phyloP scores from a whole-genome alignment of 1,140 invertebrate species.

The Drosophila orena region DNA sequence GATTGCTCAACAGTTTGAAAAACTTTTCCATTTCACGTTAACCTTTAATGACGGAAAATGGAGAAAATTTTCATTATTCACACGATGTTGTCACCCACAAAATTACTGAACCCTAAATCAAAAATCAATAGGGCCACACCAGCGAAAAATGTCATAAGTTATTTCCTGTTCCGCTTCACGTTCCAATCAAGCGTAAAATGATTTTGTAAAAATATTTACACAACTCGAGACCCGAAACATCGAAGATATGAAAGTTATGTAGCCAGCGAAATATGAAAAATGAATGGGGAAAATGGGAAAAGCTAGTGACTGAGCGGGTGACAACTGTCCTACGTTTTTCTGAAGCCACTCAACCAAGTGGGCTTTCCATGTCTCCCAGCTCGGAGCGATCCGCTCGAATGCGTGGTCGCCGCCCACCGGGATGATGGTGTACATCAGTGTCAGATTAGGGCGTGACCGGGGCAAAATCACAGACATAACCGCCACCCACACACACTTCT shows the following conservation, averaged over 20 bases:
- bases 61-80: conserved; percentile 23
- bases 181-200: conserved; percentile 76
- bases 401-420: conserved; percentile 24
- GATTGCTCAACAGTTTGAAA: no score
- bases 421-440: conserved; percentile 74
- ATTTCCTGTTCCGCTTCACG: conserved; percentile 73
- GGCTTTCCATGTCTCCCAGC: conserved; percentile 13
- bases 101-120: conserved; percentile 67
- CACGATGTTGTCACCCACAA: conserved; percentile 58
- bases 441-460: conserved; percentile 69
- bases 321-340: conserved; percentile 26
- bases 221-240: conserved; percentile 33
- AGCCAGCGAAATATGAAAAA: conserved; percentile 29
- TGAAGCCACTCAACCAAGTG: conserved; percentile 31
- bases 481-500: conserved; percentile 27
- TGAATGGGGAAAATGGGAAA: conserved; percentile 50
- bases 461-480: conserved; percentile 69
- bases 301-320: conserved; percentile 58
- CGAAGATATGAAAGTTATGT: conserved; percentile 18
- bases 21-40: background rate
- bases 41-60: conserved; percentile 3
- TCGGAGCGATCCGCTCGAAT: conserved; percentile 57
- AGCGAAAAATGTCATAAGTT: conserved; percentile 74
- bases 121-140: conserved; percentile 66
- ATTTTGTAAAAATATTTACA: conserved; percentile 80